Conservation (phyloP, 2,797 vertebrate genomes). For the Pangasius mekongensis region DNA sequence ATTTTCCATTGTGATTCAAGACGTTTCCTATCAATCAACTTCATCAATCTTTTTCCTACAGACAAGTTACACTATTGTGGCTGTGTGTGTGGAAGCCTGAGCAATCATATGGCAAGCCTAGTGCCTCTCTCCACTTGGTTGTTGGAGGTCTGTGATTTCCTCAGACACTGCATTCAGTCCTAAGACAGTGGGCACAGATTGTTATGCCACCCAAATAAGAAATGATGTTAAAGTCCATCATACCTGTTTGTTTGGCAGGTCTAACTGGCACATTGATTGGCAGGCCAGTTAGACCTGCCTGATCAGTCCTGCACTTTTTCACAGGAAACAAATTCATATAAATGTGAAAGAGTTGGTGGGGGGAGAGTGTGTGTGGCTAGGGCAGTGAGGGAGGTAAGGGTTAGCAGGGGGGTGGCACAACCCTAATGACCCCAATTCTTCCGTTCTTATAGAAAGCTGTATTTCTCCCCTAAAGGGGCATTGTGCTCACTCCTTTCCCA, state of each 20-base stretch:
- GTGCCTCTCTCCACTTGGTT: neutral
- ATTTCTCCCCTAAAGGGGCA: conserved; percentile 60
- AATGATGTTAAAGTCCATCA: conserved; percentile 2
- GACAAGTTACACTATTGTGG: conserved; percentile 17
- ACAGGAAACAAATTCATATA: conserved; percentile 47
- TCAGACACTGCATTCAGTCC: conserved; percentile 28
- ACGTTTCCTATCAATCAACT: neutral
- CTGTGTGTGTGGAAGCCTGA: conserved; percentile 20
- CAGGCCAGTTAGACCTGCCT: too few relatives aligned
- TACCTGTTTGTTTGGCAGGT: conserved; percentile 38
- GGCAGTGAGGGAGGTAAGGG: conserved; percentile 56
- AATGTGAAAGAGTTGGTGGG: conserved; percentile 41
- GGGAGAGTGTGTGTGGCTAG: conserved; percentile 31
- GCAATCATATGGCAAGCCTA: neutral
- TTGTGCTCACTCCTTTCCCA: conserved; percentile 59
- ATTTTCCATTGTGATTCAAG: neutral
- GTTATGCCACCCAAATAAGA: conserved; percentile 5
- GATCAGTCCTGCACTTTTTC: conserved; percentile 49
- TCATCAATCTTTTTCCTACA: neutral
- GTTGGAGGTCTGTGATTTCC: conserved; percentile 2
- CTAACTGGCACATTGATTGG: conserved; percentile 53
- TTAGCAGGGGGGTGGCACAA: conserved; percentile 56
- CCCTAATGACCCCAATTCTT: conserved; percentile 66
- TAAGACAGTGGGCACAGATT: conserved; percentile 29
- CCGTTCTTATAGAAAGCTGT: conserved; percentile 59